phyloP scores from a whole-genome alignment of 2,113 vertebrate genomes.

The Helogale parvula region DNA sequence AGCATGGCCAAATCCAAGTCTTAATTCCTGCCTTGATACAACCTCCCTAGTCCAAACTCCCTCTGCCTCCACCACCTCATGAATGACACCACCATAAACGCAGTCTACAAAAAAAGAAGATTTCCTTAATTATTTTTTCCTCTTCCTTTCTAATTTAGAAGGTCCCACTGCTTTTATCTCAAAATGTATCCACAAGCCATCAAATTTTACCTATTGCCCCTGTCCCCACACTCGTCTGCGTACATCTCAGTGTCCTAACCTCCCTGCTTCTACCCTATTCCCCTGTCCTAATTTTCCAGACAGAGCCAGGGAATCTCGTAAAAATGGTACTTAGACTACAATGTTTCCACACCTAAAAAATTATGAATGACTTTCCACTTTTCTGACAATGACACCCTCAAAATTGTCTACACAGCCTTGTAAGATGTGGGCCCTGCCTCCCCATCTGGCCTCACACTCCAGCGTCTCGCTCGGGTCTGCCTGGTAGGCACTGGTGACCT shows the following conservation, averaged over 20 bases:
- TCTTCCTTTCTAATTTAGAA: neutral
- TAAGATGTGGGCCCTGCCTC: neutral
- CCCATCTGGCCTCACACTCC: too few species aligned
- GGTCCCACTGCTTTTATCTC: neutral
- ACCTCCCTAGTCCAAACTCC: neutral
- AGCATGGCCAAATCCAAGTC: neutral
- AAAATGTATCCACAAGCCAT: neutral
- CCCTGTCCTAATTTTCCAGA: neutral
- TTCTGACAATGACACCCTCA: neutral
- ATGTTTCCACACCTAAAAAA: neutral
- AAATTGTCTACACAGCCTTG: neutral
- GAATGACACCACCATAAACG: neutral
- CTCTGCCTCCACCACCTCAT: neutral
- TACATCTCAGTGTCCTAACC: neutral
- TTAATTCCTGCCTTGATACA: neutral
- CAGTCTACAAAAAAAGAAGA: neutral
- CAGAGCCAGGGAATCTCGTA: neutral
- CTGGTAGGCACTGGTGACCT: neutral
- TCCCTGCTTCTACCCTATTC: neutral
- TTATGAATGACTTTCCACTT: neutral
- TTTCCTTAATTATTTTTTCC: neutral
- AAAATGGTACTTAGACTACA: neutral
- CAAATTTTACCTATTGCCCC: neutral
- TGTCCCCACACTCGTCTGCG: neutral
- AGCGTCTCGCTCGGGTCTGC: accelerated